A percentile compares a stretch with the other conserved stretches of the same genome.
Conservation (phyloP, 1,140 invertebrate genomes). For the Cydia amplana region DNA sequence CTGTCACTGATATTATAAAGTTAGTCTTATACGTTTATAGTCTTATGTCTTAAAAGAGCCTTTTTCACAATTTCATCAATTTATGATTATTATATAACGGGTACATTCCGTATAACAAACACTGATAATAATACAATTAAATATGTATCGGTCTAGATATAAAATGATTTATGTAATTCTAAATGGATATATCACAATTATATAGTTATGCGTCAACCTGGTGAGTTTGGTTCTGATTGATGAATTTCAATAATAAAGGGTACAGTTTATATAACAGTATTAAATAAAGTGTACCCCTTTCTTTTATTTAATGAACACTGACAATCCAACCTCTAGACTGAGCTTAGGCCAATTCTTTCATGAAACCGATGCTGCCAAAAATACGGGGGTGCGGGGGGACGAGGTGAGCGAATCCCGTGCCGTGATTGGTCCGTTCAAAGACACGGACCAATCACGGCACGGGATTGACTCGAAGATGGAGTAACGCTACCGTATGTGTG, state of each 20-base stretch:
- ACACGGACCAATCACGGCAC: too few relatives aligned
- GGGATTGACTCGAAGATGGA: too few relatives aligned
- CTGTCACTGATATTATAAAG: not conserved
- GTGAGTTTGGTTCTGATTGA: not conserved
- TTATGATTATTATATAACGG: not conserved
- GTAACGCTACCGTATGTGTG: too few relatives aligned
- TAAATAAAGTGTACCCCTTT: not conserved
- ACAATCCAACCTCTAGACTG: too few relatives aligned
- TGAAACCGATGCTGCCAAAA: too few relatives aligned
- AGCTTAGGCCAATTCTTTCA: too few relatives aligned
- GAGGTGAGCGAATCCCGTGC: too few relatives aligned
- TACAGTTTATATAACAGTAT: not conserved
- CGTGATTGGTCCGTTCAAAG: too few relatives aligned
- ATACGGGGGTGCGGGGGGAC: too few relatives aligned
- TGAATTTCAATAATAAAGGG: not conserved
- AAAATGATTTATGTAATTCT: not conserved
- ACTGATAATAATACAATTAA: not conserved
- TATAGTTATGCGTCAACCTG: not conserved
- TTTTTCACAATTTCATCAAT: not conserved
- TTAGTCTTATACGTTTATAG: constrained; percentile 2
- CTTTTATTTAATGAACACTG: too few relatives aligned
- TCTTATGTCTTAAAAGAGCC: not conserved
- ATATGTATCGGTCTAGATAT: not conserved
- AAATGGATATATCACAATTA: constrained; percentile 15
- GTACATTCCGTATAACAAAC: not conserved